Evolutionary conservation across 64 coral and sea anemone genomes (phyloP), one percentile per base, ranked within the genome.

Genomic region (Porites australiensis): DNA sequence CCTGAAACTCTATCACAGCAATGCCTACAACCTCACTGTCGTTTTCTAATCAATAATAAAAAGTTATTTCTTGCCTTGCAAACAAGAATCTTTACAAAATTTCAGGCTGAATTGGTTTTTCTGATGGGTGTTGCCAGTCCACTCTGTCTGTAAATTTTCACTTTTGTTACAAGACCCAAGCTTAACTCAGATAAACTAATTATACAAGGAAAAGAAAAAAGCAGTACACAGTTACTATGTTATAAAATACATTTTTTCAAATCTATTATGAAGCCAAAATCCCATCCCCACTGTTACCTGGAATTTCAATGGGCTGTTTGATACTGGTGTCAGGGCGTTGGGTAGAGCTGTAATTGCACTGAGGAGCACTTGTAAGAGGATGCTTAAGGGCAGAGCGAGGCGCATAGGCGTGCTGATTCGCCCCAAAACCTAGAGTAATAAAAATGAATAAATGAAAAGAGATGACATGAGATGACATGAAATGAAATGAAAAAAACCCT

Each of bases 81-180:
- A 83, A 83, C 58, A 83, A 63, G 46, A 83, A 83, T 27, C 77
- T 80, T 37, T 83, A 8, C 20, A 83, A 83, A 83, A 83, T 62
- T 61, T 83, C 44, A 83, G 46, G 20, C 79, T 44, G 79, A 83
- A 83, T 83, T 83, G 79, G 58, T 83, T 83, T 63, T 83, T 83
- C 13, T 83, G 57, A 83, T 60, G 53, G 79, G 57, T 83, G 79
- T 60, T 83, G 58, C 58, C 79, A 83, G 54, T 83, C 60, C 64
- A 83, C 57, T 83, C 57, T 45, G 77, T 60, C 52, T 82, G 14
- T 20, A 59, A 82, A 55, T 82, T 82, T 82, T 37, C 13, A 59
- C 51, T 82, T 82, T 82, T 59, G 62, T 60, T 82, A 19, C 55
- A 48, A 82, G 77, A 50, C n/a, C n/a, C n/a, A n/a, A n/a, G n/a